A percentile compares a stretch with the other conserved stretches of the same genome.
phyloP scores from a whole-genome alignment of 1,140 invertebrate species.

The Formica selysi region DNA sequence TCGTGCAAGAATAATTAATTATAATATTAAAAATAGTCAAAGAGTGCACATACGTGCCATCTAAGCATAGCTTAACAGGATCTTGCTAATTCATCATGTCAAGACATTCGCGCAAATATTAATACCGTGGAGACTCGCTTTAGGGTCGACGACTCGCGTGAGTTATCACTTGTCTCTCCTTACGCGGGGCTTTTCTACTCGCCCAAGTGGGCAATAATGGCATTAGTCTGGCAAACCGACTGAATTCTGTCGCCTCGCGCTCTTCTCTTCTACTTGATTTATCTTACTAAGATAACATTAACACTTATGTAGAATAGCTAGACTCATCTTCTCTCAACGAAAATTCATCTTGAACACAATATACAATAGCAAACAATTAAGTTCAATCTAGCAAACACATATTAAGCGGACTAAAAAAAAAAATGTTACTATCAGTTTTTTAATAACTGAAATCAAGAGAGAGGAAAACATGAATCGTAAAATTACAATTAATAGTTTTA shows the following conservation, averaged over 20 bases:
- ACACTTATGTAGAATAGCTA: neutral
- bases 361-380: neutral
- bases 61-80: neutral
- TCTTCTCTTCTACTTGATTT: constrained; percentile 22
- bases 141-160: constrained; percentile 25
- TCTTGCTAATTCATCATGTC: constrained; percentile 42
- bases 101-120: constrained; percentile 67
- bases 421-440: neutral
- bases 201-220: constrained; percentile 59
- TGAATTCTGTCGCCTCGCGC: constrained; percentile 60
- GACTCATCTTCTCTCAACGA: neutral
- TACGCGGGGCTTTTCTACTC: constrained; percentile 31
- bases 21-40: neutral
- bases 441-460: neutral
- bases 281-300: constrained; percentile 18
- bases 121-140: constrained; percentile 45
- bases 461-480: neutral
- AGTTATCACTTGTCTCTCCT: constrained; percentile 54
- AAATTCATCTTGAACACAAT: neutral
- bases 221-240: constrained; percentile 57
- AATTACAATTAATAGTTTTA: neutral
- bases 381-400: neutral
- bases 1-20: neutral
- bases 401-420: neutral
- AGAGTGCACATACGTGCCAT: neutral